These are phyloP conservation scores for Alligator mississippiensis DNA, from an alignment of 2,113 vertebrate genomes.

Conservation along the genomic window DNA sequence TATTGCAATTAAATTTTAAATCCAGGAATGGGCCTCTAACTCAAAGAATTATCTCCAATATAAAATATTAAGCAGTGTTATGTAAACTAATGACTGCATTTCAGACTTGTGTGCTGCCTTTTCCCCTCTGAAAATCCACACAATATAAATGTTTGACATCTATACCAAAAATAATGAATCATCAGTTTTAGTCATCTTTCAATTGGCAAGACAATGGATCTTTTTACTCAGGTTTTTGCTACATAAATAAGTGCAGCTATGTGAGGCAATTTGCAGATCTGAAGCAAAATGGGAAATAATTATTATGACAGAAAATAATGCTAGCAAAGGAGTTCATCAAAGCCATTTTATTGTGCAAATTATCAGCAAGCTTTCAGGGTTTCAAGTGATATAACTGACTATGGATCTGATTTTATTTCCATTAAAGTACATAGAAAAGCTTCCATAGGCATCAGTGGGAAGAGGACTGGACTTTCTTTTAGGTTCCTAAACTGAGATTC, in stretches of 20 bases:
- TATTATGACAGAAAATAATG: constrained; percentile 43
- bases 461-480: not conserved
- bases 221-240: constrained; percentile 39
- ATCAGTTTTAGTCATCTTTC: constrained; percentile 34
- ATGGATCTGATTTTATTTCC: constrained; percentile 16
- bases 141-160: not conserved
- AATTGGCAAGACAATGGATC: constrained; percentile 43
- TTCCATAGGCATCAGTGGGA: not conserved
- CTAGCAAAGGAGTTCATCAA: constrained; percentile 47
- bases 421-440: not conserved
- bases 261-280: constrained; percentile 42
- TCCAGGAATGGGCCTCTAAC: not conserved
- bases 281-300: constrained; percentile 46
- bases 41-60: not conserved
- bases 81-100: not conserved
- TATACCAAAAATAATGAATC: constrained; percentile 1
- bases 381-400: not conserved
- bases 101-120: not conserved
- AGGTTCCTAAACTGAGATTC: not conserved
- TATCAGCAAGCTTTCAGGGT: constrained; percentile 25
- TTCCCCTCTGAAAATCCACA: not conserved
- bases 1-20: not conserved
- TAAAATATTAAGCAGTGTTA: not conserved
- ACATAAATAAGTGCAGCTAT: constrained; percentile 47
- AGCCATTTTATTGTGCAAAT: constrained; percentile 15